Base-by-base conservation (phyloP, 2,888 invertebrate genomes). In the Sphinx pinastri region DNA sequence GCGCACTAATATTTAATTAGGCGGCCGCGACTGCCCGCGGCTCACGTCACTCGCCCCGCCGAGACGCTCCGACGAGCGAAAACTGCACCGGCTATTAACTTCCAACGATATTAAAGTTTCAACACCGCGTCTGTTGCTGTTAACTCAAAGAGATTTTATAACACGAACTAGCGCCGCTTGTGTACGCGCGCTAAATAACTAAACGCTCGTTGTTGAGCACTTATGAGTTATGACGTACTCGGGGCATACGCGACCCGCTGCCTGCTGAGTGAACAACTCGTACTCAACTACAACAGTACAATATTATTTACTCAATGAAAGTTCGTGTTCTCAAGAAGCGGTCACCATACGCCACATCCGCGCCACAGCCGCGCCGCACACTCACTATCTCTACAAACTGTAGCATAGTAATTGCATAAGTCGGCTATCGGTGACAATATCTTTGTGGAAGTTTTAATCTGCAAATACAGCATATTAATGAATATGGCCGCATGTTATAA, bases 31-130 rank as follows among this genome's bases (percentile, higher is more conserved):
- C 1, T 51, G 57, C 57, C 25, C 10, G 57, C 25, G 25, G 25
- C 57, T 25, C 54, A 54, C 54, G 54, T 16, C n/a, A 54, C 8
- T 13, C 11, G 31, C 58, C 12, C 31, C 7, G 54, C n/a, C n/a
- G n/a, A n/a, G n/a, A 1, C 58, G n/a, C 25, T 52, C 52, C 66
- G 19, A 31, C 52, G 58, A 49, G 66, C 74, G 72, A 69, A 14
- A 63, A 58, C 59, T 59, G 59, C 38, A 45, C 59, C 59, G 59
- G n/a, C 38, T 59, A 71, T 71, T 75, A 74, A 74, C 71, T 76
- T 75, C 71, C 72, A 73, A 73, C 73, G 66, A 72, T 71, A 73
- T 76, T 73, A 75, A 75, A 75, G 72, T 75, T 74, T 75, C 70
- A 75, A 68, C 72, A 70, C 70, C 73, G 74, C 60, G 71, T 60